Evolutionary conservation across 2,797 vertebrate genomes (phyloP), one percentile per base, ranked within the genome.

Genomic region (Enteromius treurensis): DNA sequence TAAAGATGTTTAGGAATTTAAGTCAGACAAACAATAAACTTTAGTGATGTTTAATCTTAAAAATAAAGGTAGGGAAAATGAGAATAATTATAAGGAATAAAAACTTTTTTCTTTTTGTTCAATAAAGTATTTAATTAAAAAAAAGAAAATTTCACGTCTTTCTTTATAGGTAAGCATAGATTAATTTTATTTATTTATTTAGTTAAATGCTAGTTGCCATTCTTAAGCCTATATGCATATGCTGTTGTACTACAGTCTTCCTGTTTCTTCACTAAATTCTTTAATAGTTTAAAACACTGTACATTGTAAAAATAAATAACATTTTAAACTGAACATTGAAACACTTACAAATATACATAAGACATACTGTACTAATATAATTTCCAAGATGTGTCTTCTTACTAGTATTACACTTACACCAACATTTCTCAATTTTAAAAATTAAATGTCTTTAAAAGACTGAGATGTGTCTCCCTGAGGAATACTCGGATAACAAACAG

Each of bases 351-450:
- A n/a, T n/a, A n/a, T n/a, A n/a, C n/a, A n/a, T n/a, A n/a, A n/a
- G n/a, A n/a, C n/a, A n/a, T n/a, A n/a, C n/a, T n/a, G n/a, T n/a
- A n/a, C 11, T 74, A 53, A 29, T 17, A 1, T 34, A 13, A 53
- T 74, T 74, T 53, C 17, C 15, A 73, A 19, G 15, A 51, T 8
- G 15, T 1, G 17, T 73, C 45, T 70, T 49, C 23, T 14, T 29
- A 32, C 45, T 73, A 19, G 1, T 4, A 1, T 74, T 42, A 71
- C 23, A 49, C 5, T n/a, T 53, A 6, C 5, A 49, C 19, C 7
- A 51, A 21, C 47, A 68, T 70, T 17, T 19, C 65, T 55, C 65
- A 42, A 29, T 37, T 70, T 80, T 21, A 7, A 80, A 70, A 42
- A 42, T 70, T 0, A 70, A 71, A 58, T 32, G 53, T 40, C 7